Conservation (phyloP, 2,797 vertebrate genomes). For the Pseudopleuronectes americanus region DNA sequence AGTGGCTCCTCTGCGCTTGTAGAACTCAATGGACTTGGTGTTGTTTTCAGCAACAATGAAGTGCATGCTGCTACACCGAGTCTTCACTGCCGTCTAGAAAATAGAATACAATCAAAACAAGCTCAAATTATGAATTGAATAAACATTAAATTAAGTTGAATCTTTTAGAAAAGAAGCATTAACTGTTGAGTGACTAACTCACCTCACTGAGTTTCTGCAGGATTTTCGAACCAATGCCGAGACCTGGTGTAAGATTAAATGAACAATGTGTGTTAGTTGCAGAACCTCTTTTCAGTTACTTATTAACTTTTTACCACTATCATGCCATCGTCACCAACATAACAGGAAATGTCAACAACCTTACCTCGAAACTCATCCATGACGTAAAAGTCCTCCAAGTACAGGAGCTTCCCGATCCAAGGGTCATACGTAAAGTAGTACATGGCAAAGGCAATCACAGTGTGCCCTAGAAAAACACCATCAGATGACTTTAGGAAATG, state of each 20-base stretch:
- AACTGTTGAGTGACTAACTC: conserved; percentile 33
- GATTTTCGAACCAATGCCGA: conserved; percentile 83
- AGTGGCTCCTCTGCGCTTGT: conserved; percentile 74
- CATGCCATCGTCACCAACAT: background rate
- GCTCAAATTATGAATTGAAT: background rate
- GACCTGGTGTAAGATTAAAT: conserved; percentile 70
- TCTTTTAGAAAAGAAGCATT: background rate
- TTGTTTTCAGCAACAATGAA: conserved; percentile 86
- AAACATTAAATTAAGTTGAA: background rate
- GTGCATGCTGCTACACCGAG: conserved; percentile 86
- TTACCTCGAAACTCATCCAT: conserved; percentile 80
- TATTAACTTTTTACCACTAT: conserved; percentile 46
- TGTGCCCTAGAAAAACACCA: conserved; percentile 59
- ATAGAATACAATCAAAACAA: background rate
- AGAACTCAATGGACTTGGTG: conserved; percentile 80
- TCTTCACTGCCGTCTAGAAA: conserved; percentile 83
- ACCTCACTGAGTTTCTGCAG: conserved; percentile 82
- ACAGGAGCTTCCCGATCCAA: conserved; percentile 85
- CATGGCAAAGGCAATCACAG: conserved; percentile 82
- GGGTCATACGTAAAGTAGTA: conserved; percentile 87
- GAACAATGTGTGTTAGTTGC: background rate
- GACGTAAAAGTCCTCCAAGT: conserved; percentile 88
- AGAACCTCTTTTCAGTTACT: conserved; percentile 17
- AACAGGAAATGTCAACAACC: conserved; percentile 8
- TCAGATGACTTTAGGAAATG: background rate